These are phyloP conservation scores for Papilio polyxenes DNA, from an alignment of 1,140 invertebrate species.

Conservation along the genomic window DNA sequence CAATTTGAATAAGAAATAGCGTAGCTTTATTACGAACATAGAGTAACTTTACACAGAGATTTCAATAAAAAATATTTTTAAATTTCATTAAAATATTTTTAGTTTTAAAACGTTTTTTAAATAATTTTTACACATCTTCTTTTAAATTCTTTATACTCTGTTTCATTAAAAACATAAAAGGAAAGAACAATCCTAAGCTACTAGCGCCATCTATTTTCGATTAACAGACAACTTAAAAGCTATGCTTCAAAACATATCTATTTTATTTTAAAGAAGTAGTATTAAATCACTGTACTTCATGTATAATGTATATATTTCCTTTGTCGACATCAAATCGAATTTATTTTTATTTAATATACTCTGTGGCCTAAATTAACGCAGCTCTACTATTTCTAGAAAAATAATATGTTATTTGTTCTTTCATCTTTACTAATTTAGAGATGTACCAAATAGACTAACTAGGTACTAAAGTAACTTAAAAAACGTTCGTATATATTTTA, in stretches of 20 bases:
- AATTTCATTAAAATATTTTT: no score
- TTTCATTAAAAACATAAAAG: not conserved
- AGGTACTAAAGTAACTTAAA: no score
- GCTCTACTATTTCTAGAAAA: slow-evolving; percentile 5
- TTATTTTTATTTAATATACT: not conserved
- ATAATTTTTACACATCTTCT: no score
- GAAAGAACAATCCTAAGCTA: not conserved
- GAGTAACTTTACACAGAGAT: not conserved
- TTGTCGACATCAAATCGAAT: no score
- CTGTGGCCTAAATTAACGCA: not conserved
- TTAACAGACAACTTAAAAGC: not conserved
- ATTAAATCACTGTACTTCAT: no score
- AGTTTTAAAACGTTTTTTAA: no score
- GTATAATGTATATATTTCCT: not conserved
- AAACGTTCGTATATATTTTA: no score
- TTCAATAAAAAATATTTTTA: not conserved
- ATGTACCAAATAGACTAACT: not conserved
- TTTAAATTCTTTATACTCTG: not conserved
- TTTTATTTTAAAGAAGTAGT: no score
- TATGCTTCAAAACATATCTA: not conserved
- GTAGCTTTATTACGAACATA: not conserved
- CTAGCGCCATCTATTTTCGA: not conserved
- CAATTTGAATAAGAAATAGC: slow-evolving; percentile 12
- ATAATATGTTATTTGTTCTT: not conserved
- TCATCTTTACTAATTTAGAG: not conserved